A percentile compares a stretch with the other conserved stretches of the same genome.
Evolutionary conservation across 2,113 vertebrate genomes (phyloP).

Genomic region (Illadopsis cleaveri): DNA sequence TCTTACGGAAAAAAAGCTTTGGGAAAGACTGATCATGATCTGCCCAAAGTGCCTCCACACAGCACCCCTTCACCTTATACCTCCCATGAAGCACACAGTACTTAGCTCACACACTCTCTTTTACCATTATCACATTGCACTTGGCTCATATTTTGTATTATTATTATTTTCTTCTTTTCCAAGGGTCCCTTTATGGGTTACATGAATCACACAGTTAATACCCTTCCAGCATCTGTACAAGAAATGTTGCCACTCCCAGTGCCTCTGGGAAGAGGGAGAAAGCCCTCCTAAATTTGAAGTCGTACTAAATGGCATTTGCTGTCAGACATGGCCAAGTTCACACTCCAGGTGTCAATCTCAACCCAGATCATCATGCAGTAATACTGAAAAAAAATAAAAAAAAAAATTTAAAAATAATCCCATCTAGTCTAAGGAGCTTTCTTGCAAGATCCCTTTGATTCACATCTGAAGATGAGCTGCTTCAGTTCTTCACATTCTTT

Average conservation of each 20-base stretch:
- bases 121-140: neutral
- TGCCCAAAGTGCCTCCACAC: neutral
- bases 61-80: neutral
- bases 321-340: fast-evolving
- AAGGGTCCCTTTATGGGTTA: neutral
- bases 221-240: neutral
- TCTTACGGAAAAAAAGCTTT: neutral
- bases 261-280: neutral
- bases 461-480: neutral
- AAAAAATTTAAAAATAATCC: neutral
- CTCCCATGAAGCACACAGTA: fast-evolving
- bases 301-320: neutral
- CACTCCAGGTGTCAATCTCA: neutral
- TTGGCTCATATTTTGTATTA: neutral
- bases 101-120: fast-evolving
- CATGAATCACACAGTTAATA: neutral
- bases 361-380: neutral
- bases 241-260: neutral
- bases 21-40: neutral
- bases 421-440: neutral
- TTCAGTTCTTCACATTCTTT: neutral
- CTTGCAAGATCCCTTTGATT: neutral
- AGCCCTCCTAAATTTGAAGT: neutral
- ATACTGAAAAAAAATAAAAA: neutral
- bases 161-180: neutral